Evolutionary conservation across 2,797 vertebrate species (phyloP).

Genomic region (Molothrus aeneus): DNA sequence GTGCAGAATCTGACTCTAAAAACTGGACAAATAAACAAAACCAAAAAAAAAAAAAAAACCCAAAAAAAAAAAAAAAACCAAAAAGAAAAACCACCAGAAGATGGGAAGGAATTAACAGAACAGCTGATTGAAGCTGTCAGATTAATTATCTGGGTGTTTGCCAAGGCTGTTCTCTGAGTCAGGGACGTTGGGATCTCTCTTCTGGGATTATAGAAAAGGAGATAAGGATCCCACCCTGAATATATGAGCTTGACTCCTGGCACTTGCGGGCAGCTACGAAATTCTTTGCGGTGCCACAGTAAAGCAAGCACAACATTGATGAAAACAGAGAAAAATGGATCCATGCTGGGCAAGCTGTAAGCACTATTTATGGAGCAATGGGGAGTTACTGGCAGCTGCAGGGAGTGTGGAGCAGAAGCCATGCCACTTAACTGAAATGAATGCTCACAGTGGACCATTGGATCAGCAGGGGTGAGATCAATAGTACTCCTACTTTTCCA

Average conservation of each 20-base stretch:
- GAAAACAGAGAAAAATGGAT: slow-evolving; percentile 43
- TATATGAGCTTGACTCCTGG: slow-evolving; percentile 2
- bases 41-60: too few relatives aligned
- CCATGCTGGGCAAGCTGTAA: slow-evolving; percentile 44
- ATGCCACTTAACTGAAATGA: slow-evolving; percentile 59
- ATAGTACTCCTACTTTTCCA: slow-evolving; percentile 53
- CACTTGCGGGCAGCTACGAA: background rate
- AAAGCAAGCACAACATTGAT: slow-evolving; percentile 41
- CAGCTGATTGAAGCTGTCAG: slow-evolving; percentile 28
- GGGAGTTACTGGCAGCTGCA: slow-evolving; percentile 49
- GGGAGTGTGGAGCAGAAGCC: slow-evolving; percentile 42
- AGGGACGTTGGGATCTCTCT: slow-evolving; percentile 10
- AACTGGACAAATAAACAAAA: background rate
- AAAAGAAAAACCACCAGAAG: background rate
- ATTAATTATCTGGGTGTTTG: slow-evolving; percentile 47
- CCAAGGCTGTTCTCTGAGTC: background rate
- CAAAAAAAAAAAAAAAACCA: background rate
- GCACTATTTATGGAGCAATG: slow-evolving; percentile 54
- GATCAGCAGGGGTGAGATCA: slow-evolving; percentile 58
- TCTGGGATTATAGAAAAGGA: slow-evolving; percentile 5
- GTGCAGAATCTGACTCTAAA: background rate
- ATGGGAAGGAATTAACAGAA: slow-evolving; percentile 8
- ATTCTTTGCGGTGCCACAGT: slow-evolving; percentile 28
- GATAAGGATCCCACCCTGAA: background rate
- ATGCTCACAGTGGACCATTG: slow-evolving; percentile 54